These are phyloP conservation scores for Sebastes oblongus DNA, from an alignment of 2,797 vertebrate genomes.

Conservation along the genomic window DNA sequence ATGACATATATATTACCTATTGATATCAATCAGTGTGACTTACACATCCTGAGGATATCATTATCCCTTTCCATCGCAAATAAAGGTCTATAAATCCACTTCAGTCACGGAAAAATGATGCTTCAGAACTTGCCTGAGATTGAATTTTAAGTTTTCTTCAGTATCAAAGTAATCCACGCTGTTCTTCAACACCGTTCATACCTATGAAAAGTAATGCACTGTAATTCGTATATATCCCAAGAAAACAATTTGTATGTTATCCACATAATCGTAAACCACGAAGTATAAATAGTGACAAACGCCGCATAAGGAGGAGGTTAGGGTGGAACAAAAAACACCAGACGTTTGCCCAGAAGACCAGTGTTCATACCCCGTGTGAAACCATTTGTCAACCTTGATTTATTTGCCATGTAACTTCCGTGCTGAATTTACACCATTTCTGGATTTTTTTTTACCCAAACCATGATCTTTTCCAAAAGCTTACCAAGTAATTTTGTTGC, in stretches of 20 bases:
- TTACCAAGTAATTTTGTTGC: fast-evolving
- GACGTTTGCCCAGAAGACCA: fast-evolving
- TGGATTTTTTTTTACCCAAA: fast-evolving
- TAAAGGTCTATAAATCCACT: not conserved
- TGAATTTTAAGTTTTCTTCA: not conserved
- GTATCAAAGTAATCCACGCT: not conserved
- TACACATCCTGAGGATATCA: not conserved
- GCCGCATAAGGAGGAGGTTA: no score
- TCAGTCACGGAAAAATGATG: not conserved
- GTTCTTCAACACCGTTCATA: no score
- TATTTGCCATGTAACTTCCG: no score
- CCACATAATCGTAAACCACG: no score
- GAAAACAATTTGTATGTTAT: no score
- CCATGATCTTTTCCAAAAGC: fast-evolving
- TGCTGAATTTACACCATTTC: no score
- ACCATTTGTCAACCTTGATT: no score
- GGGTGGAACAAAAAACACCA: no score
- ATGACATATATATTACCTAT: not conserved
- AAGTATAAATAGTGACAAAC: no score
- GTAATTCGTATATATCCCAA: no score
- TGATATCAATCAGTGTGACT: not conserved
- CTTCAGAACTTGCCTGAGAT: not conserved
- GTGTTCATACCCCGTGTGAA: no score
- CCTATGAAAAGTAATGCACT: no score
- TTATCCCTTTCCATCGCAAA: not conserved